phyloP scores from a whole-genome alignment of 2,797 vertebrate genomes.

The Premnoplex brunnescens region DNA sequence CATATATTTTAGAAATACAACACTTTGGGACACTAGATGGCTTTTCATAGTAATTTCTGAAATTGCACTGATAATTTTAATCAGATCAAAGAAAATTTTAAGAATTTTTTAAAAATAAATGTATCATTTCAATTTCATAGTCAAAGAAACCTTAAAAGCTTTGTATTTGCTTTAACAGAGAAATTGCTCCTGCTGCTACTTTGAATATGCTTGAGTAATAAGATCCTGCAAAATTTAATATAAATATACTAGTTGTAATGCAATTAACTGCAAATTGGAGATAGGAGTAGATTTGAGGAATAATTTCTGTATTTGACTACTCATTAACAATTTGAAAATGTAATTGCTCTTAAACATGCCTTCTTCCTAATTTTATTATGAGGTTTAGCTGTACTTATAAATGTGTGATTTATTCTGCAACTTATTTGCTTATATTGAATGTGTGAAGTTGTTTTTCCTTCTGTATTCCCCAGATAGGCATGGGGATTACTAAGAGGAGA shows the following conservation, averaged over 20 bases:
- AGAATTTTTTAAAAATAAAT: neutral
- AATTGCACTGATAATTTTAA: neutral
- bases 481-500: neutral
- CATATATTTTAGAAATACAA: neutral
- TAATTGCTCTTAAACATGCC: conserved; percentile 21
- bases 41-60: neutral
- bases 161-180: neutral
- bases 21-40: neutral
- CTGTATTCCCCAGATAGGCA: neutral
- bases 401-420: neutral
- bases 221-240: conserved; percentile 10
- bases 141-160: neutral
- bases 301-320: neutral
- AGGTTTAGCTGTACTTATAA: conserved; percentile 4
- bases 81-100: neutral
- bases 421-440: neutral
- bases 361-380: conserved; percentile 23
- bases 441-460: neutral
- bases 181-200: neutral
- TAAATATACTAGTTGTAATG: conserved; percentile 1
- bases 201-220: conserved; percentile 6
- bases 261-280: conserved; percentile 35
- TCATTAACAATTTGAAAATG: conserved; percentile 27
- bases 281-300: neutral
- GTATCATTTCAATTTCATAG: neutral